Conservation (phyloP, 2,888 invertebrate genomes). For the Argyresthia goedartella region DNA sequence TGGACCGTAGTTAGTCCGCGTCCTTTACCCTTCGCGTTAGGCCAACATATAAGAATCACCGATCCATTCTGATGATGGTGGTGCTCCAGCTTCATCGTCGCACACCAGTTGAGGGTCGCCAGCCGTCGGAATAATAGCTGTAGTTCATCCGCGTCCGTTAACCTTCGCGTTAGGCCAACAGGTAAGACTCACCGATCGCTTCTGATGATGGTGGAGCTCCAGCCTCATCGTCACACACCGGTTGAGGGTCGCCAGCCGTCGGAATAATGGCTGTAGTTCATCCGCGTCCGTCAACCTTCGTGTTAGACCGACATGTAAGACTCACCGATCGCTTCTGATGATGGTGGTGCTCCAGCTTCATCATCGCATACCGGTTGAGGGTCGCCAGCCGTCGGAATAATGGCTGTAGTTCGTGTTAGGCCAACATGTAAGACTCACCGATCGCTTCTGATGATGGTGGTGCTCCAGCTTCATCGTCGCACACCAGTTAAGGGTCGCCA, state of each 20-base stretch:
- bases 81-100: constrained; percentile 87
- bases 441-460: constrained; percentile 70
- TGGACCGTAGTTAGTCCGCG: constrained; percentile 87
- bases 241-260: constrained; percentile 90
- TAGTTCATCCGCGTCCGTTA: constrained; percentile 85
- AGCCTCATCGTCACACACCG: constrained; percentile 91
- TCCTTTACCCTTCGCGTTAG: too few species aligned
- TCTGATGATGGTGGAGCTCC: constrained; percentile 75
- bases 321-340: constrained; percentile 67
- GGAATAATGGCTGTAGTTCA: constrained; percentile 91
- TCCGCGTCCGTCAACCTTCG: too few species aligned
- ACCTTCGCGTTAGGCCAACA: too few species aligned
- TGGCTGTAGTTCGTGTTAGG: too few species aligned
- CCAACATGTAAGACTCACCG: too few species aligned
- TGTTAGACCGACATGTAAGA: too few species aligned
- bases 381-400: constrained; percentile 90
- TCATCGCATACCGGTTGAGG: constrained; percentile 91
- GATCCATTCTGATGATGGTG: constrained; percentile 71
- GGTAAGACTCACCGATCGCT: constrained; percentile 61
- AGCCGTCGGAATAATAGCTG: constrained; percentile 92
- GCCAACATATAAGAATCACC: constrained; percentile 26
- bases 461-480: constrained; percentile 90
- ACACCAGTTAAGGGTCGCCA: constrained; percentile 91
- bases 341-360: constrained; percentile 83
- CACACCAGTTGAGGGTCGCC: constrained; percentile 91